Base-by-base conservation (phyloP, 2,797 vertebrate genomes). In the Loriculus beryllinus region DNA sequence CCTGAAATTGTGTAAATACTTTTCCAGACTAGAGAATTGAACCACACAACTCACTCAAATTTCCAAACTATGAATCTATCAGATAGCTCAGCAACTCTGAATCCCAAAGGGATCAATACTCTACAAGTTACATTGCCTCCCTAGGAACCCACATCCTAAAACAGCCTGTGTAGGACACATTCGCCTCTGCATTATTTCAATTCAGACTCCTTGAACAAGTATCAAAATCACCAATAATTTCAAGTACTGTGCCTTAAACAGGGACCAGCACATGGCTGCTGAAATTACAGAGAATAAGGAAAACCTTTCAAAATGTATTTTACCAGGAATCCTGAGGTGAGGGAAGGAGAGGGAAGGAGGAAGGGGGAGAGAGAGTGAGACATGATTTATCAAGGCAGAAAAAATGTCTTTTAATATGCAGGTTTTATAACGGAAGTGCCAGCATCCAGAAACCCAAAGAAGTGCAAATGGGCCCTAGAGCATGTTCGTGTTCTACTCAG, bases 1-100 rank as follows among this genome's bases (percentile, higher is more conserved):
- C 43, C 93, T 97, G 93, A 93, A 86, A 94, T 78, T 92, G 72
- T 82, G 63, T 93, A 96, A 97, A 95, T 94, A 78, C 86, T 97
- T 97, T 96, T 96, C 95, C 95, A 97, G 95, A 90, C 83, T 40
- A 88, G n/a, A 83, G 69, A 85, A 92, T 3, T 83, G 80, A 96
- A 86, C 64, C 8, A 5, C 76, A 90, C 43, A 59, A 81, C 51
- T n/a, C 82, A 95, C 71, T 71, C 60, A 88, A 79, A 95, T 94
- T 92, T 84, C 71, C 83, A 54, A 93, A 80, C 84, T 64, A 92
- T 79, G 72, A 86, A 96, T 94, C 94, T 70, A 92, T 94, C 90
- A 88, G 87, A 96, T 72, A 93, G 72, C 42, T 92, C 77, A 72
- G 85, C 69, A 86, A 86, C 82, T 88, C 89, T 83, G 76, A 96